A percentile compares a stretch with the other conserved stretches of the same genome.
Evolutionary conservation across 2,888 invertebrate species (phyloP).

Genomic region (Rhogogaster chlorosoma): DNA sequence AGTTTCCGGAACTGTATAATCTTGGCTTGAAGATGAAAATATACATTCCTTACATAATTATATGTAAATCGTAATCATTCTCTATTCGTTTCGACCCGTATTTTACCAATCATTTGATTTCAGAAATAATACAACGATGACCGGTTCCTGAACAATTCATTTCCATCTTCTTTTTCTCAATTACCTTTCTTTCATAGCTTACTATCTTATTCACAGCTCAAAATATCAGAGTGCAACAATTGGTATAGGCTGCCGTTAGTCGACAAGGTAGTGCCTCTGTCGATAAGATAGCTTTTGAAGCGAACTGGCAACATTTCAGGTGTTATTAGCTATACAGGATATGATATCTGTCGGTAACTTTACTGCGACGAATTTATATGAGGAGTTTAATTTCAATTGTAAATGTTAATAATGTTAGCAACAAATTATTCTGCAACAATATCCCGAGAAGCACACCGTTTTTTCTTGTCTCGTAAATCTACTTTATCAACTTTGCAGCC

Average conservation of each 20-base stretch:
- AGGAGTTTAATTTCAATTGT: background rate
- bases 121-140: background rate
- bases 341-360: background rate
- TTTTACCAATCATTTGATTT: background rate
- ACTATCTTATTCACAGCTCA: background rate
- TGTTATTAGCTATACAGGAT: background rate
- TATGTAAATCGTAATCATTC: background rate
- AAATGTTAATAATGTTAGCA: background rate
- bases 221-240: background rate
- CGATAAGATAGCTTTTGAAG: conserved; percentile 11
- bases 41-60: background rate
- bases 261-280: background rate
- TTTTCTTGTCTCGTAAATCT: background rate
- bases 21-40: background rate
- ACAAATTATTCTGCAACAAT: background rate
- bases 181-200: background rate
- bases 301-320: background rate
- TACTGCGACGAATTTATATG: background rate
- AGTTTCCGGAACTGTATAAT: background rate
- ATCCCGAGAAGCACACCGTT: background rate
- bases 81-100: background rate
- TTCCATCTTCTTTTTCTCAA: background rate
- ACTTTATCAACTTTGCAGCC: background rate
- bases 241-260: background rate
- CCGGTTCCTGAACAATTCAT: background rate